Evolutionary conservation across 2,888 invertebrate genomes (phyloP), one percentile per base, ranked within the genome.

Genomic region (Apodemia hepburni): DNA sequence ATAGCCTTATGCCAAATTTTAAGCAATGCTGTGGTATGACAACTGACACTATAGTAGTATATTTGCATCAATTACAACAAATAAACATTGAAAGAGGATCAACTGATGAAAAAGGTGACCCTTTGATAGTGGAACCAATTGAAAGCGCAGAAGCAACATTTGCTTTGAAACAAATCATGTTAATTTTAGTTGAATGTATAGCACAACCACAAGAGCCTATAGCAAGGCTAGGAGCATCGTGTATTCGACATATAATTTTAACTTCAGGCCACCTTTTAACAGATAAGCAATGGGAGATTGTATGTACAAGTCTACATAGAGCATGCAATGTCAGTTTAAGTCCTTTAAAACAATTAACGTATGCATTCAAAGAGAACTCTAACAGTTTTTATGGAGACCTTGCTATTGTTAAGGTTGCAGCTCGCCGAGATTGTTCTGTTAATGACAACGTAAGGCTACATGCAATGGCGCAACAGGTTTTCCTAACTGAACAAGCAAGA

Each of bases 1-100:
- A 96, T 70, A 92, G 93, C 69, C 94, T 96, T 60, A 96, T 96
- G 80, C 95, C 97, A 68, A 98, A 98, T 82, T 98, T 98, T 77
- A 98, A 98, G 78, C 98, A 98, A 78, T 98, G 97, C 77, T 97
- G 97, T 76, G 98, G 98, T 9, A 94, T 98, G 85, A 96, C 97
- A 12, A 97, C 98, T 0, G 98, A 98, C 77, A 92, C 98, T 38
- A 95, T 98, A 45, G 98, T 98, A 0, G 95, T 97, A 74, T 97
- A 97, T 72, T 87, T 98, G 45, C 94, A 95, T 70, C 94, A 95
- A 73, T 92, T 97, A 47, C 94, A 95, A 79, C 94, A 94, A 87
- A 92, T 93, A 68, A 85, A 88, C 66, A 67, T 85, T 35, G 87
- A 90, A 73, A 78, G 88, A 69, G 77, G 78, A 38, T 81, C 82